These are phyloP conservation scores for Tringa solitaria DNA, from an alignment of 2,113 vertebrate species.

Conservation along the genomic window DNA sequence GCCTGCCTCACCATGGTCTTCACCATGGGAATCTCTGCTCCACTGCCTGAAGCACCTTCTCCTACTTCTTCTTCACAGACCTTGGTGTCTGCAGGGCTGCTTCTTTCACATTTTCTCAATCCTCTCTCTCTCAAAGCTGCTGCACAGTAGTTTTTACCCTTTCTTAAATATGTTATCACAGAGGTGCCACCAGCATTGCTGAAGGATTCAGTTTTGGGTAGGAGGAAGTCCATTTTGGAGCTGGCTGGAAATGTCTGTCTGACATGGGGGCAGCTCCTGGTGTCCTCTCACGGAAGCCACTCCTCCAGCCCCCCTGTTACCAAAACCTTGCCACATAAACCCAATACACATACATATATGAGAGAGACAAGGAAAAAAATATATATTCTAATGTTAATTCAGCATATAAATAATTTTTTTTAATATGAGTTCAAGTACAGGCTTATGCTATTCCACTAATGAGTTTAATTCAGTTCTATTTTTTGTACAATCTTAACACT, in stretches of 20 bases:
- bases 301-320: background rate
- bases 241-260: background rate
- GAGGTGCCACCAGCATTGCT: accelerated
- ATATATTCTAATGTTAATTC: background rate
- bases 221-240: background rate
- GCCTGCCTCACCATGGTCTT: background rate
- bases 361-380: background rate
- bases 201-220: background rate
- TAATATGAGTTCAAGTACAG: slow-evolving; percentile 5
- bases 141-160: background rate
- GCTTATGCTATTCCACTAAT: background rate
- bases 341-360: background rate
- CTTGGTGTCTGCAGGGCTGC: background rate
- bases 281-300: background rate
- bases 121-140: background rate
- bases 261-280: background rate
- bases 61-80: background rate
- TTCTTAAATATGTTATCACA: background rate
- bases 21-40: background rate
- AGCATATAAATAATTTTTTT: background rate
- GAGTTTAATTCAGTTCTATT: background rate
- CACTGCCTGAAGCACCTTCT: accelerated
- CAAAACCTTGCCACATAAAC: background rate
- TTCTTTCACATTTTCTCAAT: background rate
- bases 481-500: background rate